Evolutionary conservation across 2,888 invertebrate species (phyloP), one percentile per base, ranked within the genome.

Genomic region (Ichneumoninae sp.): DNA sequence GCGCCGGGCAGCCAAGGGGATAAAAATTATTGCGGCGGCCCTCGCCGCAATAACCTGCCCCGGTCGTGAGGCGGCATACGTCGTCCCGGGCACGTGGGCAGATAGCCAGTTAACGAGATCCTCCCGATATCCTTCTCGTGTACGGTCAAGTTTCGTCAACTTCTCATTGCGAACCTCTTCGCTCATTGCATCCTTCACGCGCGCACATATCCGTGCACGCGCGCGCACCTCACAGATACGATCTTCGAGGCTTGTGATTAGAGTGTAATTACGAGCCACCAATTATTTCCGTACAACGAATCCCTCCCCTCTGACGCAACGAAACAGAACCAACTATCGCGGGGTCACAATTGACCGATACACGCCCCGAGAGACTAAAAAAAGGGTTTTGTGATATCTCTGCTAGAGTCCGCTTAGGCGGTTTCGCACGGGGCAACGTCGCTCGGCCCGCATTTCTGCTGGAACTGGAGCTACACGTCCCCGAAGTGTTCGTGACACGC

Each of bases 41-140:
- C 75, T 71, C 74, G 71, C 69, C 74, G 84, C 87, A 89, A 88
- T 87, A 89, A 89, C 86, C 87, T 84, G 85, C 62, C 75, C 80
- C 50, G 86, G 80, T 84, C 70, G 83, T 47, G 83, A 83, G 86
- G 85, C 83, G 81, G 85, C 71, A 22, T 57, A 70, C 79, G 82
- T 74, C 60, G 78, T 78, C 47, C 22, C 75, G 74, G 80, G 87
- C 86, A 87, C 87, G 57, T 89, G 89, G 89, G 89, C 89, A 90
- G 89, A 87, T 86, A 82, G 57, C 85, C 87, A 86, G 90, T 89
- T 90, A 90, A 90, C 87, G 90, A 90, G 90, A 89, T 88, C 88
- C 85, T 87, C 82, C 76, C 87, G 89, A 89, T 89, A 81, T 78
- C 81, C 74, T 78, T 74, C 78, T 78, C 71, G 22, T 57, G 22